Percentiles rank a stretch among this genome's conserved stretches.
Evolutionary conservation across 2,888 invertebrate species (phyloP).

Genomic region (Punctoribates punctum): DNA sequence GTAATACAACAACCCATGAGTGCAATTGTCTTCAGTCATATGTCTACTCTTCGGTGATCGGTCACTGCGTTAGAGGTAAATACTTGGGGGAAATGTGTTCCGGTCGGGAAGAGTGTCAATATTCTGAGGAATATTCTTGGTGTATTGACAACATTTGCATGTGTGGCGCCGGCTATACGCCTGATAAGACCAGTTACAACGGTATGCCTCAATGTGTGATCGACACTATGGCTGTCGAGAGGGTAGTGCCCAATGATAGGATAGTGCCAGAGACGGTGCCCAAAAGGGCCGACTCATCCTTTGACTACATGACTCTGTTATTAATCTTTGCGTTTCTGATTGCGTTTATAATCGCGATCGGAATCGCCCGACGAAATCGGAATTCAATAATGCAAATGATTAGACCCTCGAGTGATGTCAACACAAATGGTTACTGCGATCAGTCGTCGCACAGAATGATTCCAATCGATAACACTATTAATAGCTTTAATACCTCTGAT

Average conservation of each 20-base stretch:
- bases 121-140: constrained; percentile 13
- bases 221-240: constrained; percentile 23
- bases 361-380: neutral
- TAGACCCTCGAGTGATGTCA: constrained; percentile 5
- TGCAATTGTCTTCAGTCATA: neutral
- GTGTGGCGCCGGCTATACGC: constrained; percentile 26
- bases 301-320: constrained; percentile 13
- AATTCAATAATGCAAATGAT: constrained; percentile 31
- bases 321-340: neutral
- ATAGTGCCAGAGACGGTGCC: neutral
- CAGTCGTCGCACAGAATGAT: neutral
- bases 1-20: neutral
- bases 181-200: neutral
- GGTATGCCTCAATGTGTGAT: constrained; percentile 10
- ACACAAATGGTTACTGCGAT: neutral
- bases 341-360: neutral
- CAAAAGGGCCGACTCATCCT: neutral
- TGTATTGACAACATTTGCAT: constrained; percentile 17
- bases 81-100: neutral
- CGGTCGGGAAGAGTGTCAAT: constrained; percentile 17
- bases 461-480: constrained; percentile 12
- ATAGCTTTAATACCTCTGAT: neutral
- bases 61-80: constrained; percentile 20
- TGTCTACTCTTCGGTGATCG: constrained; percentile 1
- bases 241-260: neutral